These are phyloP conservation scores for Rhopalosiphum maidis DNA, from an alignment of 1,140 invertebrate species.

Conservation along the genomic window DNA sequence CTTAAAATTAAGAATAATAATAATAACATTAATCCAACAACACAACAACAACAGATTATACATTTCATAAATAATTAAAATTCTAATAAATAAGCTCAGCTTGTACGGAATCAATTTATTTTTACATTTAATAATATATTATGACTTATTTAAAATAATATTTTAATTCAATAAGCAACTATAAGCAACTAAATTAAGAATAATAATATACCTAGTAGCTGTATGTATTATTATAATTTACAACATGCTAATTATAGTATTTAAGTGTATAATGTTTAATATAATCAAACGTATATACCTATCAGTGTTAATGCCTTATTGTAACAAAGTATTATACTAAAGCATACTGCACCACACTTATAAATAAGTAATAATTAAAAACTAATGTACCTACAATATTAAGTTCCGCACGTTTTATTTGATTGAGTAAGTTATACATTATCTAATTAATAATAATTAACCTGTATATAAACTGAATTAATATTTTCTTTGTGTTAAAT, in stretches of 20 bases:
- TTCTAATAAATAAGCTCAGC: too few species aligned
- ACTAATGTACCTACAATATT: neutral
- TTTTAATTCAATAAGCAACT: too few species aligned
- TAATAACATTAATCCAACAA: neutral
- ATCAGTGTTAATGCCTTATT: neutral
- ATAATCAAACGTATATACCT: neutral
- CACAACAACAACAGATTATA: too few species aligned
- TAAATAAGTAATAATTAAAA: neutral
- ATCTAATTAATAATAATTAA: constrained; percentile 20
- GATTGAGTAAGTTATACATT: neutral
- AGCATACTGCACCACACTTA: neutral
- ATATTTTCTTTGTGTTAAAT: neutral
- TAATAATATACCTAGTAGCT: too few species aligned
- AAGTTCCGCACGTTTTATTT: neutral
- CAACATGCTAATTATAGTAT: too few species aligned
- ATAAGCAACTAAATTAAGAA: too few species aligned
- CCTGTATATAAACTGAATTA: neutral
- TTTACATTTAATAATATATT: too few species aligned
- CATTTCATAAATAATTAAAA: too few species aligned
- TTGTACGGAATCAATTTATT: too few species aligned
- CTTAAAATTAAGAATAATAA: neutral
- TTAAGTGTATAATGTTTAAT: too few species aligned
- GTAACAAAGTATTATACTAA: neutral
- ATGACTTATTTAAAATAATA: too few species aligned
- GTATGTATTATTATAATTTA: too few species aligned